Evolutionary conservation across 1,140 invertebrate species (phyloP).

Genomic region (Nymphalis io): DNA sequence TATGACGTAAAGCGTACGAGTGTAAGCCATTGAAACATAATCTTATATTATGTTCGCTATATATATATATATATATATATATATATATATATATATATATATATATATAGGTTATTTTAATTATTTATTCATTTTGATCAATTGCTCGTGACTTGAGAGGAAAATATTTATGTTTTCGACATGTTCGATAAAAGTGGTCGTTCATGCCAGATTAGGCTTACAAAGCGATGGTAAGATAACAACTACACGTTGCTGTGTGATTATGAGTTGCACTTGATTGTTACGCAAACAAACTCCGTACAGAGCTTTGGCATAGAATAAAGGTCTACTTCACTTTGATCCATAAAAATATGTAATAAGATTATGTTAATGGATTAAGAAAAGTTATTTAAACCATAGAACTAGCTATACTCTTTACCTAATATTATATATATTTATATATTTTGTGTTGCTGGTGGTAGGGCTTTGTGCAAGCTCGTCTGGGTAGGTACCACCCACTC

Average conservation of each 20-base stretch:
- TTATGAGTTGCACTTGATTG: constrained; percentile 46
- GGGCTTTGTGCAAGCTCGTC: too few relatives aligned
- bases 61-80: too few relatives aligned
- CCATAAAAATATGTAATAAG: background rate
- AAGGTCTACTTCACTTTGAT: constrained; percentile 8
- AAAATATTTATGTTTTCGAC: constrained; percentile 19
- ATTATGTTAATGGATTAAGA: too few relatives aligned
- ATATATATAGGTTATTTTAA: background rate
- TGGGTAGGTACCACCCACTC: too few relatives aligned
- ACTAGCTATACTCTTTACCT: too few relatives aligned
- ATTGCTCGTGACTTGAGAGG: background rate
- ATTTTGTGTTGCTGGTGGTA: too few relatives aligned
- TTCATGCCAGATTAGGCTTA: constrained; percentile 26
- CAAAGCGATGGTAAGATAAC: constrained; percentile 34
- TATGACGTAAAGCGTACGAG: too few relatives aligned
- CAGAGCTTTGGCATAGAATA: constrained; percentile 26
- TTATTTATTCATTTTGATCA: background rate
- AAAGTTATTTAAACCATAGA: too few relatives aligned
- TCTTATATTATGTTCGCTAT: too few relatives aligned
- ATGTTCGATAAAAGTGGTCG: constrained; percentile 11
- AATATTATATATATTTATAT: too few relatives aligned
- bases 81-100: too few relatives aligned
- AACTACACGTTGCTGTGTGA: constrained; percentile 38
- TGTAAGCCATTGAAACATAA: too few relatives aligned
- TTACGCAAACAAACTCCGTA: constrained; percentile 36